phyloP scores from a whole-genome alignment of 2,113 vertebrate genomes.

The Eulacestoma nigropectus region DNA sequence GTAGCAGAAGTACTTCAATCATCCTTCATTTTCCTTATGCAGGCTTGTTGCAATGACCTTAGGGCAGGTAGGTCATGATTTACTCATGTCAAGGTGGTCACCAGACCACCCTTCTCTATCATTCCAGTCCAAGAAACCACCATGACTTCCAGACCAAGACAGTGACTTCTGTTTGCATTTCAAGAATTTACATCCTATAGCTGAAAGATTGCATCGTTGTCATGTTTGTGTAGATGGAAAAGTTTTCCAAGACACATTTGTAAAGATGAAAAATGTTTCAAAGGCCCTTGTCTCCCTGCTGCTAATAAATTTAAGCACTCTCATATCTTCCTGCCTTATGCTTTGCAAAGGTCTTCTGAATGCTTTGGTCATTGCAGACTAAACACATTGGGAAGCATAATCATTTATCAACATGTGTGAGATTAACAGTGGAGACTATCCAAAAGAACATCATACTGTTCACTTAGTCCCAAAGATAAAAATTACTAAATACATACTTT shows the following conservation, averaged over 20 bases:
- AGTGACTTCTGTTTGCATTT: neutral
- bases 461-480: neutral
- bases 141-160: neutral
- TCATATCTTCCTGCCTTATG: neutral
- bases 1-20: neutral
- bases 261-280: neutral
- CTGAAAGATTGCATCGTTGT: neutral
- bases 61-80: neutral
- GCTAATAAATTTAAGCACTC: neutral
- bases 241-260: neutral
- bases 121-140: neutral
- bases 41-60: neutral
- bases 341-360: neutral
- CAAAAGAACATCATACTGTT: neutral
- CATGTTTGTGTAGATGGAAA: neutral
- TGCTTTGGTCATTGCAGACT: neutral
- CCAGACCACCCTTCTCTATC: neutral
- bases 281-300: neutral
- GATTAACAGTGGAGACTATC: neutral
- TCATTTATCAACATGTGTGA: neutral
- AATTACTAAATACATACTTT: neutral
- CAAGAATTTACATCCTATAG: neutral
- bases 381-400: neutral
- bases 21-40: neutral
- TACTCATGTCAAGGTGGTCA: neutral